A percentile compares a stretch with the other conserved stretches of the same genome.
These are phyloP conservation scores for Microcebus lehilahytsara DNA, from an alignment of 2,113 vertebrate genomes.

Conservation along the genomic window DNA sequence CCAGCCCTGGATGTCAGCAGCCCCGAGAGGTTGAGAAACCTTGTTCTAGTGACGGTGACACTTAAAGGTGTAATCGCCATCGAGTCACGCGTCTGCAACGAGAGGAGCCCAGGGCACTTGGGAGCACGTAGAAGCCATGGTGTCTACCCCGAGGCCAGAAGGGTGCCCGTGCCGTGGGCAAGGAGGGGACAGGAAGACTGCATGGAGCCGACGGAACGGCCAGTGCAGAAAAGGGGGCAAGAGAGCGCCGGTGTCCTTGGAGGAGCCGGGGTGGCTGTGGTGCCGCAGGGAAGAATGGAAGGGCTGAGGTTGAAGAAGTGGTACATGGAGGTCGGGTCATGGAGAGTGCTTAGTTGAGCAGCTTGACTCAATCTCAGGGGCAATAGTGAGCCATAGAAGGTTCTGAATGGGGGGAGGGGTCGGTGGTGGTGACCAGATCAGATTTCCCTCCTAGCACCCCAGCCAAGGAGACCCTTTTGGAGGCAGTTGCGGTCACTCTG, in stretches of 20 bases:
- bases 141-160: neutral
- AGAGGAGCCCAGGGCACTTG: neutral
- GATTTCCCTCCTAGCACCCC: neutral
- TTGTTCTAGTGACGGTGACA: neutral
- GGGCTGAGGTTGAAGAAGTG: too few relatives aligned
- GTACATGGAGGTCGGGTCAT: fast-evolving
- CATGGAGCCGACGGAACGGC: fast-evolving
- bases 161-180: neutral
- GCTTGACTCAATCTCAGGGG: neutral
- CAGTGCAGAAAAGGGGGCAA: fast-evolving
- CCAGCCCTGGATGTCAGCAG: neutral
- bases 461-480: neutral
- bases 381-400: neutral
- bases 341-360: fast-evolving
- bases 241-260: neutral
- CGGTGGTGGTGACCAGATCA: fast-evolving
- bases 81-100: fast-evolving
- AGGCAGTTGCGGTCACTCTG: neutral
- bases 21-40: neutral
- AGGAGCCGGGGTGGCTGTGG: neutral
- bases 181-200: neutral
- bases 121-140: neutral
- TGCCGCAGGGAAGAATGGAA: neutral
- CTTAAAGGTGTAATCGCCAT: neutral
- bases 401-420: neutral